Percentiles rank a stretch among this genome's conserved stretches.
Evolutionary conservation across 2,888 invertebrate genomes (phyloP).

Genomic region (Himalopsyche tibetana): DNA sequence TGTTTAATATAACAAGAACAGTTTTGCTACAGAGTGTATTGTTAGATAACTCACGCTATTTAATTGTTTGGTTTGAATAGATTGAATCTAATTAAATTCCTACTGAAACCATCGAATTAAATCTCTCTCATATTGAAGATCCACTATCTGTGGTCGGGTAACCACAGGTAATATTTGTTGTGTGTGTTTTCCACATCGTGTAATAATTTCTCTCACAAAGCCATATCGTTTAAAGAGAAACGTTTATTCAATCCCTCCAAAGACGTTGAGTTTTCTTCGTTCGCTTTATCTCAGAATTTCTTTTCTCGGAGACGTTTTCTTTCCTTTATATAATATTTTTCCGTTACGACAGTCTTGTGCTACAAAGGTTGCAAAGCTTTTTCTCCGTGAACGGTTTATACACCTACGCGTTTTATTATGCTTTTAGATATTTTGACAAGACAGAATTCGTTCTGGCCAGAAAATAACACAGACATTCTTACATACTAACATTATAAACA

Average conservation of each 20-base stretch:
- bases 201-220: background rate
- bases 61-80: too few relatives aligned
- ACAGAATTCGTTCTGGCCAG: background rate
- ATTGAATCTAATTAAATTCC: too few relatives aligned
- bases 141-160: background rate
- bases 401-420: background rate
- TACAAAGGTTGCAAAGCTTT: slow-evolving; percentile 29
- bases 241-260: slow-evolving; percentile 7
- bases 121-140: too few relatives aligned
- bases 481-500: too few relatives aligned
- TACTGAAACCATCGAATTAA: too few relatives aligned
- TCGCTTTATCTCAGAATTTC: slow-evolving; percentile 15
- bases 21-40: too few relatives aligned
- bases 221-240: slow-evolving; percentile 10
- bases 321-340: slow-evolving; percentile 5
- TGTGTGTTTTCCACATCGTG: slow-evolving; percentile 16
- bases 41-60: too few relatives aligned
- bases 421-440: background rate
- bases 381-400: slow-evolving; percentile 16
- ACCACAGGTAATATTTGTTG: background rate
- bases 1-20: too few relatives aligned
- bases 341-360: slow-evolving; percentile 15
- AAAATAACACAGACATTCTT: background rate
- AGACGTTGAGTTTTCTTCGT: slow-evolving; percentile 1
- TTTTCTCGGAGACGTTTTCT: slow-evolving; percentile 19